These are phyloP conservation scores for Etheostoma spectabile DNA, from an alignment of 2,113 vertebrate species.

Conservation along the genomic window DNA sequence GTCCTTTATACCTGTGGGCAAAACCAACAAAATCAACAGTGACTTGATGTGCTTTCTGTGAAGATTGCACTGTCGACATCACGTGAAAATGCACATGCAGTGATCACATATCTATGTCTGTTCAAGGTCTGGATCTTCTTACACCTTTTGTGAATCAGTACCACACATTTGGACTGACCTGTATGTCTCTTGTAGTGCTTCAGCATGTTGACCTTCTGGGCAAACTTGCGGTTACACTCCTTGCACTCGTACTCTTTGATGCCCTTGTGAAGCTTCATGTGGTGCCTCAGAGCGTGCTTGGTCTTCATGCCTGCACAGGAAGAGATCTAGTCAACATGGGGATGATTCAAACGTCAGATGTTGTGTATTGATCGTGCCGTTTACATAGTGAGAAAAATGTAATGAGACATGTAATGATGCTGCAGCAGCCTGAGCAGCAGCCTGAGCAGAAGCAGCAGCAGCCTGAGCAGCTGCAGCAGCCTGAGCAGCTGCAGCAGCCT, in stretches of 20 bases:
- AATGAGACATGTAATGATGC: neutral
- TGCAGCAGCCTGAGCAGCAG: too few relatives aligned
- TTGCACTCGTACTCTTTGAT: constrained; percentile 98
- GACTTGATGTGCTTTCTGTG: neutral
- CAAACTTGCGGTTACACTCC: constrained; percentile 96
- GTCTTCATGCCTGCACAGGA: constrained; percentile 94
- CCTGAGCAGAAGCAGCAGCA: too few relatives aligned
- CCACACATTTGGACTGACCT: constrained; percentile 79
- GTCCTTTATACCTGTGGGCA: constrained; percentile 93
- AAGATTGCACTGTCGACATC: neutral
- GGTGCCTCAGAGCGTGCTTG: constrained; percentile 97
- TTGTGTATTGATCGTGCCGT: neutral
- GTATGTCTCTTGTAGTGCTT: constrained; percentile 98
- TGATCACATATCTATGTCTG: too few relatives aligned
- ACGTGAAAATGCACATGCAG: neutral
- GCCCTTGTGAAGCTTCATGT: constrained; percentile 99
- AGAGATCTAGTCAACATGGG: neutral
- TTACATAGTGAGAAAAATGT: neutral
- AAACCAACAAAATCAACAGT: neutral
- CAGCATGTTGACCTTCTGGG: constrained; percentile 99
- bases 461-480: neutral
- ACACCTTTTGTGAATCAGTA: neutral
- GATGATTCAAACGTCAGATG: neutral
- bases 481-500: too few relatives aligned
- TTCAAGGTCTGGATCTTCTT: neutral